These are phyloP conservation scores for Erythrolamprus reginae DNA, from an alignment of 2,113 vertebrate genomes.

Conservation along the genomic window DNA sequence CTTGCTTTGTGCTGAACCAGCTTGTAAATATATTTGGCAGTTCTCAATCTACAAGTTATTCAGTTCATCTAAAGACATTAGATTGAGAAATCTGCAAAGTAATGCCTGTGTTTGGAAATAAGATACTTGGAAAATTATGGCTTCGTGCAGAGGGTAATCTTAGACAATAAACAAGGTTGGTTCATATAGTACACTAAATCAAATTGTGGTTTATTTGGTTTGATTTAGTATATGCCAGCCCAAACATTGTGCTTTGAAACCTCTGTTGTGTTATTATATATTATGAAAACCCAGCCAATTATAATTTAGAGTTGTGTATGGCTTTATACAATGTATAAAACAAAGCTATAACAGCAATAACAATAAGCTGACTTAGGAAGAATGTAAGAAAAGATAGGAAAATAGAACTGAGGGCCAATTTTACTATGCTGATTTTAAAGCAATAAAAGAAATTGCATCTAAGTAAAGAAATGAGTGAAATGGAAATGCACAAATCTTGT, in stretches of 20 bases:
- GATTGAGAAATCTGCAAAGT: background rate
- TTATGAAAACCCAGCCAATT: background rate
- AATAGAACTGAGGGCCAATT: background rate
- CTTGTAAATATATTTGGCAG: conserved; percentile 6
- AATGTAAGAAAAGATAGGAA: background rate
- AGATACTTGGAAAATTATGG: conserved; percentile 11
- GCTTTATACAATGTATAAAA: background rate
- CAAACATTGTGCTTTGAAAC: background rate
- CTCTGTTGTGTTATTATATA: background rate
- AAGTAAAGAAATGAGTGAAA: background rate
- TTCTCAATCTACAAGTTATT: background rate
- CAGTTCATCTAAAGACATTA: conserved; percentile 11
- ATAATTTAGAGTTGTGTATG: background rate
- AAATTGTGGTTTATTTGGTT: background rate
- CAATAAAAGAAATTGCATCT: background rate
- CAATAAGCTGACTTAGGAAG: background rate
- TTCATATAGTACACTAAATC: background rate
- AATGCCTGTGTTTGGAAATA: background rate
- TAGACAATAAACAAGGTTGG: background rate
- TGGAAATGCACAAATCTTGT: background rate
- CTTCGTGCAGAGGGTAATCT: conserved; percentile 13
- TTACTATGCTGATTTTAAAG: background rate
- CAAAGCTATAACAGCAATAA: background rate
- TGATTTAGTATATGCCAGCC: background rate
- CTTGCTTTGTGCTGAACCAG: background rate